Conservation (phyloP, 2,888 invertebrate species). For the Helobdella robusta region DNA sequence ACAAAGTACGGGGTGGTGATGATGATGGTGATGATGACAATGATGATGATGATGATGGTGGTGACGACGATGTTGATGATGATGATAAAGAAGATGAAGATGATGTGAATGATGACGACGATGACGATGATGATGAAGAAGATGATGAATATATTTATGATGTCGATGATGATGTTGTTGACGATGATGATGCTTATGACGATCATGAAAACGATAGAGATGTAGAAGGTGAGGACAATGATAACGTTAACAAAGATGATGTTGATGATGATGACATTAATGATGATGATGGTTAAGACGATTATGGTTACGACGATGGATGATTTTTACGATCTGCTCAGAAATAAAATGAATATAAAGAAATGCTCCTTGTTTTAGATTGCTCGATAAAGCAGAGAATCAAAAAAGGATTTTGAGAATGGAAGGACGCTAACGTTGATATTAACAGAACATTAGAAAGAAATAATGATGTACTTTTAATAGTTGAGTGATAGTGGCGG, state of each 20-base stretch:
- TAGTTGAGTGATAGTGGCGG: too few relatives aligned
- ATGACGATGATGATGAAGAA: conserved; percentile 23
- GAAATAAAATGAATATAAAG: too few relatives aligned
- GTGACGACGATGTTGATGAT: neutral
- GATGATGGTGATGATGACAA: neutral
- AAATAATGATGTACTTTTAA: too few relatives aligned
- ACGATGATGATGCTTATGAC: conserved; percentile 19
- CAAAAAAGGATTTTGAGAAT: too few relatives aligned
- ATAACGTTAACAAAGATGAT: too few relatives aligned
- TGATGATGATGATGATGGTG: neutral
- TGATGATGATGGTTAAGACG: neutral
- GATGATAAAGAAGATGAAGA: conserved; percentile 11
- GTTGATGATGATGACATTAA: neutral
- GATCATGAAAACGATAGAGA: neutral
- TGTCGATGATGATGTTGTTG: conserved; percentile 24
- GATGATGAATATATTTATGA: conserved; percentile 22
- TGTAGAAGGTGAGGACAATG: neutral
- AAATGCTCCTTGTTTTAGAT: too few relatives aligned
- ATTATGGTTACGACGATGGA: too few relatives aligned
- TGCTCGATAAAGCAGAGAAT: too few relatives aligned
- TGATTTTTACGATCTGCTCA: too few relatives aligned
- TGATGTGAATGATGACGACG: conserved; percentile 17
- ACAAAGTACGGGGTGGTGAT: conserved; percentile 4
- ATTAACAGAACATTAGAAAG: too few relatives aligned
- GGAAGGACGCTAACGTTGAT: too few relatives aligned